Evolutionary conservation across 1,140 invertebrate species (phyloP), one percentile per base, ranked within the genome.

Genomic region (Apis florea): DNA sequence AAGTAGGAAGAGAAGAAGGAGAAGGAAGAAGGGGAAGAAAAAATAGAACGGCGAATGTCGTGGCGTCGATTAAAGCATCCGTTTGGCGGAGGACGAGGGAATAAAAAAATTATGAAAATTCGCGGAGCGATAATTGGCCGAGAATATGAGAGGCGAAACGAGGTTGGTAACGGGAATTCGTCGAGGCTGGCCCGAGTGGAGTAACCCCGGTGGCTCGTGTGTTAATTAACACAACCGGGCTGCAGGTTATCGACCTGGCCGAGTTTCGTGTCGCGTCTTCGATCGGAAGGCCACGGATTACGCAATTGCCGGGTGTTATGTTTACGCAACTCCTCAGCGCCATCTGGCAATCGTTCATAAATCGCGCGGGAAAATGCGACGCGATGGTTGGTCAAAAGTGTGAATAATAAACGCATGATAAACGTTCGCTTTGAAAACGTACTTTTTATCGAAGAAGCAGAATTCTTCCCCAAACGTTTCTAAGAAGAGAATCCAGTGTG

Each of bases 241-340:
- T 21, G 31, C 69, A 26, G 78, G 79, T 80, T 75, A 80, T 80
- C 79, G 79, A 80, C 79, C 79, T 74, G 79, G 79, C 71, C 71
- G 79, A 80, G 79, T 80, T 80, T 74, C 61, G 66, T 10, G 26
- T 47, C 71, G 70, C 79, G 71, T 80, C 79, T 80, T 80, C 71
- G 79, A 80, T 80, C 79, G n/a, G 71, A 67, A 80, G 71, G 79
- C 78, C 70, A 80, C 61, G 21, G 51, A 75, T 80, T 80, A 80
- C 17, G 78, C 70, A 73, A 80, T 80, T 53, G 17, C 68, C 63
- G n/a, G n/a, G 61, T 71, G 51, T 53, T 67, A 80, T 5, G 31
- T 40, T 80, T 80, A 80, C 79, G 61, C 70, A 64, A 66, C n/a
- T 40, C 64, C 8, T 10, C 61, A 54, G n/a, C 69, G 67, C 12